These are phyloP conservation scores for Sciurus vulgaris DNA, from an alignment of 2,797 vertebrate genomes.

Conservation along the genomic window DNA sequence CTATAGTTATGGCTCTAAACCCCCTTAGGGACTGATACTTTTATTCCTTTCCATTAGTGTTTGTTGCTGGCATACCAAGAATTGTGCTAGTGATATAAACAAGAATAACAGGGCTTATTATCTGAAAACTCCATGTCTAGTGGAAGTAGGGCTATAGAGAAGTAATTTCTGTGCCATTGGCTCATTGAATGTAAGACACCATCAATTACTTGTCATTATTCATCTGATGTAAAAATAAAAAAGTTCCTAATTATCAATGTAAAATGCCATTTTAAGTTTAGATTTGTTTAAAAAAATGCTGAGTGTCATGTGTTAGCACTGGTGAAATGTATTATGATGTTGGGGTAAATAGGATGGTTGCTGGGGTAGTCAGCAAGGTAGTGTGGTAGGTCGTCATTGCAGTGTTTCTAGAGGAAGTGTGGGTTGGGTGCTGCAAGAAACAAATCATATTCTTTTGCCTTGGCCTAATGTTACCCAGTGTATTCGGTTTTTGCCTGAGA, in stretches of 20 bases:
- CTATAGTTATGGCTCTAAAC: background rate
- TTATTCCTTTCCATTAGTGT: background rate
- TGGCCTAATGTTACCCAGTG: background rate
- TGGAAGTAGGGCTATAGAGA: background rate
- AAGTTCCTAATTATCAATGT: background rate
- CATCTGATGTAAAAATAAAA: slow-evolving; percentile 1
- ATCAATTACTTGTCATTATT: slow-evolving; percentile 20
- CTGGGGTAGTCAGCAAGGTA: background rate
- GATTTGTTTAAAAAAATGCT: background rate
- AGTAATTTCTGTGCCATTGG: background rate
- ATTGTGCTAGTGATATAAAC: background rate
- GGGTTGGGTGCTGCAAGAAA: background rate
- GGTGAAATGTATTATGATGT: background rate
- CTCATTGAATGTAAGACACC: background rate
- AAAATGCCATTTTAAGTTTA: background rate
- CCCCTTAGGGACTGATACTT: background rate
- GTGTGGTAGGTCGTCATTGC: background rate
- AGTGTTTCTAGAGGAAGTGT: background rate
- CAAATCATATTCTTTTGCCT: background rate
- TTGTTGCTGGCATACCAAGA: background rate
- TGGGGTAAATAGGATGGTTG: background rate
- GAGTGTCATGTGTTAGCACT: background rate
- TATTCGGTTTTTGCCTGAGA: background rate
- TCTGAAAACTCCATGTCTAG: background rate
- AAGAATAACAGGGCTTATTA: background rate